A percentile compares a stretch with the other conserved stretches of the same genome.
phyloP scores from a whole-genome alignment of 2,888 invertebrate species.

The Pogonocherus hispidulus region DNA sequence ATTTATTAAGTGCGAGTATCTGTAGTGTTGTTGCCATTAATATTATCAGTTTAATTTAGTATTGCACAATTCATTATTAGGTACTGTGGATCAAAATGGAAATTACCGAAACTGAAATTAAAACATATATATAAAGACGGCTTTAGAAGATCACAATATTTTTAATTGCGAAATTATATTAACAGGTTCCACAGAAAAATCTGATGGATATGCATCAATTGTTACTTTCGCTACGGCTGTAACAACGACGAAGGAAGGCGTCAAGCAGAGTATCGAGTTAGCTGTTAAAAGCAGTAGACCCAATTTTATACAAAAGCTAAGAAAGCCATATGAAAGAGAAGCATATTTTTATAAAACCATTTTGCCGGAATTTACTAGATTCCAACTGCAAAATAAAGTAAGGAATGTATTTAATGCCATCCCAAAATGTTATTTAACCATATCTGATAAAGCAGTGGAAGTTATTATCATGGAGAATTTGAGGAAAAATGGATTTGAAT shows the following conservation, averaged over 20 bases:
- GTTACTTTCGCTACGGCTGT: not conserved
- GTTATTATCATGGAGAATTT: constrained; percentile 47
- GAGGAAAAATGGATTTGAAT: constrained; percentile 37
- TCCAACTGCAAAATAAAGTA: constrained; percentile 2
- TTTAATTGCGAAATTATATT: not conserved
- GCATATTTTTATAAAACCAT: constrained; percentile 17
- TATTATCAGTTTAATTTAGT: no score
- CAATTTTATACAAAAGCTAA: not conserved
- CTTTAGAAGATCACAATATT: not conserved
- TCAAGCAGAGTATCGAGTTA: not conserved
- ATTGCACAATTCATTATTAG: no score
- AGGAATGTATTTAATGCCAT: not conserved
- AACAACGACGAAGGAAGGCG: not conserved
- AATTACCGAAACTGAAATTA: not conserved
- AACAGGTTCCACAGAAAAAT: not conserved
- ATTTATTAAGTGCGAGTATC: no score
- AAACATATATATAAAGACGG: not conserved
- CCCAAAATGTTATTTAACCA: constrained; percentile 36
- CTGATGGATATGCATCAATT: not conserved
- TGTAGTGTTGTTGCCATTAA: no score
- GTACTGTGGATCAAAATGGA: no score
- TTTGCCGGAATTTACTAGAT: not conserved
- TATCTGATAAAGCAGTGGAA: constrained; percentile 36
- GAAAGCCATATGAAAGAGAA: constrained; percentile 28
- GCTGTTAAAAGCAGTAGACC: not conserved